Conservation (phyloP, 1,140 invertebrate species). For the Pygmarrhopalites habei region DNA sequence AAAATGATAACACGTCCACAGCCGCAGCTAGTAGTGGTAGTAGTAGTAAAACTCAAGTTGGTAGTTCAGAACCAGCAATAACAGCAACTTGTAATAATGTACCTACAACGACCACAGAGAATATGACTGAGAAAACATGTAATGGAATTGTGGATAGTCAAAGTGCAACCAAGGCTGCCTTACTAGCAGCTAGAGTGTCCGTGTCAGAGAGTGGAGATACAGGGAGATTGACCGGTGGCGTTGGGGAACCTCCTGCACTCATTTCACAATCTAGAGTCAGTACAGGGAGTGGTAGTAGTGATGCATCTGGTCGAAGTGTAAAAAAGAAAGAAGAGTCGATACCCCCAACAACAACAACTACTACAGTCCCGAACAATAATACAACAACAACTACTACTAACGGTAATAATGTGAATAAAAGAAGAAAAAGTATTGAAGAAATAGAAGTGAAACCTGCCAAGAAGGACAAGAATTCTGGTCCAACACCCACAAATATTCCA, state of each 20-base stretch:
- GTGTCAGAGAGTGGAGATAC: not conserved
- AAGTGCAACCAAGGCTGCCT: not conserved
- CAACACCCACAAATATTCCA: not conserved
- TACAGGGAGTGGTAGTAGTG: constrained; percentile 8
- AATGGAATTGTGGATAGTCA: too few species aligned
- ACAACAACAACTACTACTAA: not conserved
- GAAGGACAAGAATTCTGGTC: constrained; percentile 1
- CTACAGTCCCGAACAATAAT: not conserved
- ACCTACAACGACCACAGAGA: not conserved
- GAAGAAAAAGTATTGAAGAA: constrained; percentile 8
- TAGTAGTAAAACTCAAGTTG: not conserved
- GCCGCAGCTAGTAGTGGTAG: not conserved
- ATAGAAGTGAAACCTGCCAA: not conserved
- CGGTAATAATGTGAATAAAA: not conserved
- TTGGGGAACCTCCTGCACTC: not conserved
- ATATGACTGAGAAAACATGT: not conserved
- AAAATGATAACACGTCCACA: too few species aligned
- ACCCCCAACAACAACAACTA: not conserved
- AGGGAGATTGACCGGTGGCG: not conserved
- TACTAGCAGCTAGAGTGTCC: constrained; percentile 5
- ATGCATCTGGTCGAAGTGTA: not conserved
- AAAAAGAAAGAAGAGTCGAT: too few species aligned
- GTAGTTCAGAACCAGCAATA: not conserved
- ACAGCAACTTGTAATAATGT: not conserved
- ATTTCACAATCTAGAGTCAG: not conserved